These are phyloP conservation scores for Mycalesis mineus DNA, from an alignment of 2,888 invertebrate species.

Conservation along the genomic window DNA sequence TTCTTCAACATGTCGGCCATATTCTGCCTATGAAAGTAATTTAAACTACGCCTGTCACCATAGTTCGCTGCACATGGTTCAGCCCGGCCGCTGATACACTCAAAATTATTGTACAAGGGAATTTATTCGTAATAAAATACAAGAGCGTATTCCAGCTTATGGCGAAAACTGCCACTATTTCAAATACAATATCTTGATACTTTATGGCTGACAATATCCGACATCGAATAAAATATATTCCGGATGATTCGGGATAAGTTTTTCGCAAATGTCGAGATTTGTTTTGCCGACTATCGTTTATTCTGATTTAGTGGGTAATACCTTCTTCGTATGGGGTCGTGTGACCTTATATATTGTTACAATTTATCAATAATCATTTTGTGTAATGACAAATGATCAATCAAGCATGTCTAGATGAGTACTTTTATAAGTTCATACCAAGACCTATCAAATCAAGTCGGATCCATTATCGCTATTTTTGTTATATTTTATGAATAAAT, in stretches of 20 bases:
- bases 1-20: neutral
- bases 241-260: conserved; percentile 11
- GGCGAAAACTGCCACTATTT: conserved; percentile 20
- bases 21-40: neutral
- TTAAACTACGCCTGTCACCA: neutral
- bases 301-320: conserved; percentile 5
- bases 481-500: too few relatives aligned
- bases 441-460: too few relatives aligned
- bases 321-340: neutral
- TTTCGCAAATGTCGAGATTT: conserved; percentile 15
- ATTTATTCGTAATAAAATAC: conserved; percentile 27
- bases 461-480: too few relatives aligned
- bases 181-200: conserved; percentile 14
- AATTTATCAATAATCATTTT: too few relatives aligned
- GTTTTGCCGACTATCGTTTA: conserved; percentile 12
- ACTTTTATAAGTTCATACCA: too few relatives aligned
- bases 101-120: conserved; percentile 16
- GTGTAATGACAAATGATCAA: too few relatives aligned
- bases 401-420: too few relatives aligned
- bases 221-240: conserved; percentile 15
- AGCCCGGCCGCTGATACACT: neutral
- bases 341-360: neutral
- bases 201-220: conserved; percentile 17
- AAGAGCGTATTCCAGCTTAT: conserved; percentile 19
- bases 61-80: neutral